A percentile compares a stretch with the other conserved stretches of the same genome.
These are phyloP conservation scores for Sarcophaga caerulescens DNA, from an alignment of 2,888 invertebrate genomes.

Conservation along the genomic window DNA sequence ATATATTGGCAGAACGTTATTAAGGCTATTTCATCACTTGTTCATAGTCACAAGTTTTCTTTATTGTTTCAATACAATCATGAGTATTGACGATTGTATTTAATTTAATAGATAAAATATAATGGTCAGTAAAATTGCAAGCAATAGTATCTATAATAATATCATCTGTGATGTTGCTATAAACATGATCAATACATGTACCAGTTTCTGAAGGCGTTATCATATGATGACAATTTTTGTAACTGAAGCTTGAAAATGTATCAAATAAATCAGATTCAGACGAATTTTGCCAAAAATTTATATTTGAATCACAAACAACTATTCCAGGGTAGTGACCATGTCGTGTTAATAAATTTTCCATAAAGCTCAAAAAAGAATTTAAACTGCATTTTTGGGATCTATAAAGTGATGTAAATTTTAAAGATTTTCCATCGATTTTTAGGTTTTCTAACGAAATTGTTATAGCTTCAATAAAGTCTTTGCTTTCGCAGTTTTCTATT, in stretches of 20 bases:
- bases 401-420: conserved; percentile 14
- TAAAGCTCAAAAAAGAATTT: neutral
- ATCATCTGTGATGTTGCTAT: neutral
- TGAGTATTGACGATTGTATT: neutral
- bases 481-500: neutral
- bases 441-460: neutral
- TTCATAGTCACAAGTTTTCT: neutral
- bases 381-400: conserved; percentile 11
- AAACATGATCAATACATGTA: conserved; percentile 9
- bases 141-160: conserved; percentile 5
- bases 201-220: neutral
- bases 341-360: neutral
- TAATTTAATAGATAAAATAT: neutral
- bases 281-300: neutral
- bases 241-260: neutral
- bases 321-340: neutral
- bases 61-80: neutral
- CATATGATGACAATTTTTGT: neutral
- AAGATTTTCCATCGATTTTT: neutral
- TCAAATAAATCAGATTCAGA: neutral
- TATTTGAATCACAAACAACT: conserved; percentile 1
- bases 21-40: neutral
- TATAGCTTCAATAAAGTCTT: neutral
- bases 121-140: neutral
- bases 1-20: neutral